These are phyloP conservation scores for Carabus problematicus DNA, from an alignment of 2,888 invertebrate species.

Conservation along the genomic window DNA sequence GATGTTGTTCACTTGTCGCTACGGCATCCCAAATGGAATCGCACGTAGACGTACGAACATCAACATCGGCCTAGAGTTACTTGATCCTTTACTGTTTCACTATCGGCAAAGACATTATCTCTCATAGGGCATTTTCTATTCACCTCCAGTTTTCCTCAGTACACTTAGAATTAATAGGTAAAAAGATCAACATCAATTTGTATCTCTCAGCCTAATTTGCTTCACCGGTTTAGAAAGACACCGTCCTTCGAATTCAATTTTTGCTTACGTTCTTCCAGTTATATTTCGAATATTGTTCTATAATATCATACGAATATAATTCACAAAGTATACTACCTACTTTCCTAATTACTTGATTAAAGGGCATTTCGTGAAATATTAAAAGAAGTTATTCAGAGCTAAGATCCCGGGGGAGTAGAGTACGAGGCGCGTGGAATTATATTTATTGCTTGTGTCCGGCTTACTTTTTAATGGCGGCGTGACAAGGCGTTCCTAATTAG, in stretches of 20 bases:
- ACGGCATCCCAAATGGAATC: no score
- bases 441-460: background rate
- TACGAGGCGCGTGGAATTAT: background rate
- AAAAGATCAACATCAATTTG: no score
- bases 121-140: no score
- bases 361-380: conserved; percentile 13
- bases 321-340: background rate
- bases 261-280: no score
- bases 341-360: conserved; percentile 10
- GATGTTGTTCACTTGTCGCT: no score
- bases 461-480: conserved; percentile 10
- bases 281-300: background rate
- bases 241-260: no score
- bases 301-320: background rate
- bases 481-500: conserved; percentile 1
- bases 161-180: no score
- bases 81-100: background rate
- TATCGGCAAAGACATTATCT: background rate
- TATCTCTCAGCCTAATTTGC: no score
- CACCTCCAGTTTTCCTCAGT: no score
- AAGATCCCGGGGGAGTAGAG: background rate
- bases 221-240: no score
- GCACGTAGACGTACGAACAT: no score
- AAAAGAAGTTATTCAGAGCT: background rate
- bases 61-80: no score